A percentile compares a stretch with the other conserved stretches of the same genome.
phyloP scores from a whole-genome alignment of 2,888 invertebrate species.

The Altica lythri region DNA sequence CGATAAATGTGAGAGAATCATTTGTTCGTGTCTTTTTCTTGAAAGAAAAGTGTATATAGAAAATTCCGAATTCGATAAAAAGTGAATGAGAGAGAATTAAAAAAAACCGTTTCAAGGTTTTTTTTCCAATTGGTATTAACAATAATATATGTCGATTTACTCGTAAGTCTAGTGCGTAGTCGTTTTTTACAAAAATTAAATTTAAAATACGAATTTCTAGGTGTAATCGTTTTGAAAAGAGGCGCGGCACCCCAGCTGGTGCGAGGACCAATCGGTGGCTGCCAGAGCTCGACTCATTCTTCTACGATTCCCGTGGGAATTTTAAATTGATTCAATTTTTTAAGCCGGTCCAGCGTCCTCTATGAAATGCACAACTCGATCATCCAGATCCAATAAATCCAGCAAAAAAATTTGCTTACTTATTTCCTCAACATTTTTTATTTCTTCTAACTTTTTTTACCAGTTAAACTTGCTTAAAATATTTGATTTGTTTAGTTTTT shows the following conservation, averaged over 20 bases:
- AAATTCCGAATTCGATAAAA: conserved; percentile 31
- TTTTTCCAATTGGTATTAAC: conserved; percentile 47
- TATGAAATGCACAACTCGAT: conserved; percentile 23
- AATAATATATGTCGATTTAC: conserved; percentile 51
- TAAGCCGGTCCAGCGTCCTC: conserved; percentile 44
- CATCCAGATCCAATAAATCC: not conserved
- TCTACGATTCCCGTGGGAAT: conserved; percentile 30
- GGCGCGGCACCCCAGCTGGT: conserved; percentile 56
- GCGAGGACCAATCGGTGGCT: conserved; percentile 56
- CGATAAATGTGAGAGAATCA: conserved; percentile 28
- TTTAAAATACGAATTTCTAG: conserved; percentile 51
- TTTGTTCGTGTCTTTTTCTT: conserved; percentile 32
- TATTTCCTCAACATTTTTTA: not conserved
- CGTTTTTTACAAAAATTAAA: conserved; percentile 51
- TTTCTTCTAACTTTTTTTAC: not conserved
- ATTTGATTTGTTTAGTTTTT: not conserved
- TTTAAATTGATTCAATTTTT: conserved; percentile 28
- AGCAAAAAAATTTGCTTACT: not conserved
- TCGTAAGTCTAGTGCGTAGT: conserved; percentile 55
- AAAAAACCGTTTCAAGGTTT: conserved; percentile 14
- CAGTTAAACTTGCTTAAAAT: not conserved
- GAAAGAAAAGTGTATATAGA: conserved; percentile 36
- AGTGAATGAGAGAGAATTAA: conserved; percentile 11
- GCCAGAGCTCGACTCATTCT: conserved; percentile 48
- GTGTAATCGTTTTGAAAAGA: conserved; percentile 52